Evolutionary conservation across 1,140 invertebrate genomes (phyloP).

Genomic region (Akabosia matsudoensis): DNA sequence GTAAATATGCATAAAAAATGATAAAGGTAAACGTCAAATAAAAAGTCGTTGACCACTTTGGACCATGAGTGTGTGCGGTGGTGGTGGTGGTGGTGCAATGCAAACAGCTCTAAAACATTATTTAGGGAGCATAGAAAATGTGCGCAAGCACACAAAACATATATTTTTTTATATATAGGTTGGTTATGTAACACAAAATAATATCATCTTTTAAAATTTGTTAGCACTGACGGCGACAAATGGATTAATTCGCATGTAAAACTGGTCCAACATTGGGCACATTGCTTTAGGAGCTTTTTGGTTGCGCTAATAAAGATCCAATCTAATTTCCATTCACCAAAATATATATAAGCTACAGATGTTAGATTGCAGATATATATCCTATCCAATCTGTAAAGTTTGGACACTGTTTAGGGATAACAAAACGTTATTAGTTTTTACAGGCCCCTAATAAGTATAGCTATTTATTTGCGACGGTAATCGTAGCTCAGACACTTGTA

Average conservation of each 20-base stretch:
- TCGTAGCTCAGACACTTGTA: too few relatives aligned
- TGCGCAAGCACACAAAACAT: neutral
- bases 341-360: neutral
- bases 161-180: too few relatives aligned
- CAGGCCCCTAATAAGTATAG: too few relatives aligned
- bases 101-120: too few relatives aligned
- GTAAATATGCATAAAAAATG: too few relatives aligned
- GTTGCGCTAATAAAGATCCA: neutral
- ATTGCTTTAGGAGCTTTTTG: neutral
- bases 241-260: neutral
- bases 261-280: too few relatives aligned
- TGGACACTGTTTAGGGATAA: too few relatives aligned
- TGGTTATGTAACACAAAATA: neutral
- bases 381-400: too few relatives aligned
- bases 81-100: too few relatives aligned
- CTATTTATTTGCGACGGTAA: too few relatives aligned
- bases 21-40: neutral
- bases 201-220: neutral
- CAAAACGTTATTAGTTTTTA: too few relatives aligned
- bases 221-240: neutral
- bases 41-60: neutral
- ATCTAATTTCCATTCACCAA: neutral
- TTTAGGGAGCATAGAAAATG: neutral
- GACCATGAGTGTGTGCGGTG: neutral
- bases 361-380: neutral